Conservation (phyloP, 2,797 vertebrate genomes). For the Lutjanus campechanus region DNA sequence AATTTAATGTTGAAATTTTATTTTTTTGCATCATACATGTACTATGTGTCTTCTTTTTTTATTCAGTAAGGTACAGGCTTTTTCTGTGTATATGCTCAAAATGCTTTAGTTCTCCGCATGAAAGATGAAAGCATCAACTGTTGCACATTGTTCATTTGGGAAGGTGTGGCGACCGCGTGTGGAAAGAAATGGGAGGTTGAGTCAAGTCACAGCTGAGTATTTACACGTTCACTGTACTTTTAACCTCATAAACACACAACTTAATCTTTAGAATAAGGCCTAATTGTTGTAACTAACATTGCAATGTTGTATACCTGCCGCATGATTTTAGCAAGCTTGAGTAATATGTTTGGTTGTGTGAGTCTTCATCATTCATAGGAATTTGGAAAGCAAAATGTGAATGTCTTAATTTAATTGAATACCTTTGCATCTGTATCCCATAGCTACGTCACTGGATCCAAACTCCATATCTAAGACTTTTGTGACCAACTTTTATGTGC, state of each 20-base stretch:
- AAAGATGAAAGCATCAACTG: conserved; percentile 19
- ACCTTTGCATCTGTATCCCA: conserved; percentile 50
- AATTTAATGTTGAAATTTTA: conserved; percentile 73
- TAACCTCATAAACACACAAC: conserved; percentile 21
- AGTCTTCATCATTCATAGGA: conserved; percentile 35
- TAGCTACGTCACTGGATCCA: conserved; percentile 70
- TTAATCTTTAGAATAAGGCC: conserved; percentile 34
- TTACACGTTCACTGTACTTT: conserved; percentile 37
- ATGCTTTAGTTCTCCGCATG: conserved; percentile 23
- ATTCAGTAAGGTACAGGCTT: conserved; percentile 35
- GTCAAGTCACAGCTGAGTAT: conserved; percentile 10
- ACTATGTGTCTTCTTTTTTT: conserved; percentile 43
- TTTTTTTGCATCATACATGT: conserved; percentile 50
- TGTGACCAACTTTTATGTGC: conserved; percentile 44
- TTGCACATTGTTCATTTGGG: conserved; percentile 17
- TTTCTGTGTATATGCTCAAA: neutral
- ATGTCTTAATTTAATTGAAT: conserved; percentile 57
- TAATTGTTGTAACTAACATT: conserved; percentile 33
- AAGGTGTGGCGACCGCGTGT: neutral
- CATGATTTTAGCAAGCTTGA: conserved; percentile 59
- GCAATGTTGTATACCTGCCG: conserved; percentile 38
- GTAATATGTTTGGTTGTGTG: conserved; percentile 27
- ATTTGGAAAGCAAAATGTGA: conserved; percentile 64
- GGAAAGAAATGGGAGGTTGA: neutral
- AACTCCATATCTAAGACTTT: conserved; percentile 38